Base-by-base conservation (phyloP, 2,113 vertebrate genomes). In the Capra hircus region DNA sequence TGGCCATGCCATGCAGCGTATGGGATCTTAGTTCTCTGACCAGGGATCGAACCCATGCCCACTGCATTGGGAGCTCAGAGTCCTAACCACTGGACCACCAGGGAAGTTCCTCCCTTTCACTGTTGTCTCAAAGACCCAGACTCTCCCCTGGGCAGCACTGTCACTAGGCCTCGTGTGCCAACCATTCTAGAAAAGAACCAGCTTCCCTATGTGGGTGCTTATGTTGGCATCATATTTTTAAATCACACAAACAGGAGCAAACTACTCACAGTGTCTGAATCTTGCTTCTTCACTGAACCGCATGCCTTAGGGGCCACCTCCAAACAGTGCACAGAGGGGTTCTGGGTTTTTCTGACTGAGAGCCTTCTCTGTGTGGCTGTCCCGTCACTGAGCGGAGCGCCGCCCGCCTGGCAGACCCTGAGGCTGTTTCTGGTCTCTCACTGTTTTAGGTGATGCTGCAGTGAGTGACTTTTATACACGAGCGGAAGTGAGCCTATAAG, bases 161-260 rank as follows among this genome's bases (percentile, higher is more conserved):
- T 50, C 33, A 33, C 10, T 25, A n/a, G 33, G 16, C 53, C 28
- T 81, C 14, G 1, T 3, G 23, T 19, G 6, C 50, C 23, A 48
- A 3, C 36, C 25, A 53, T 17, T 57, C 52, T 15, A 11, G 93
- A 27, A 86, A 59, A 59, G 67, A 40, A 52, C 36, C 4, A 5
- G 3, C 17, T 4, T 8, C 48, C 11, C 11, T 13, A 3, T 19
- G 50, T 0, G 1, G 33, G 7, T 28, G 16, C 30, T 23, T 12
- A 11, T 40, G 21, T 6, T 6, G 12, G 16, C 50, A 15, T 77
- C 27, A 7, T 21, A 48, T 81, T 81, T 30, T 23, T 6, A 81
- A 55, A 3, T 81, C 89, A 81, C n/a, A 50, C 21, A 2, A 21
- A 84, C 14, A n/a, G 25, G 14, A 85, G n/a, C 8, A 55, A 30